Base-by-base conservation (phyloP, 2,888 invertebrate genomes). In the Eurytoma adleriae region DNA sequence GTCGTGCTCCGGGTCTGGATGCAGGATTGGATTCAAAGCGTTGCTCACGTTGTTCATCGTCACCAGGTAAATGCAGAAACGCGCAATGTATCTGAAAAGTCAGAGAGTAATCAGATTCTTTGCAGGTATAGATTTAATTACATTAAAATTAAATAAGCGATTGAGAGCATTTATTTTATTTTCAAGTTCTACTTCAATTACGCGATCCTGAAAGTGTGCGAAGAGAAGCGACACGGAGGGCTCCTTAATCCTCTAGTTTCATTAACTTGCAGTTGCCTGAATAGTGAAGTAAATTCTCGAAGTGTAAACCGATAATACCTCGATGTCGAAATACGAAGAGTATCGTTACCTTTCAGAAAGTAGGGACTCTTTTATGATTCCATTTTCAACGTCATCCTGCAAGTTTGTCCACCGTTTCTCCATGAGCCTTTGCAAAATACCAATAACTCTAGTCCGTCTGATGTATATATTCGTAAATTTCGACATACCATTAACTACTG, bases 361-460 rank as follows among this genome's bases (percentile, higher is more conserved):
- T 27, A 61, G n/a, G 5, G 71, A 71, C 7, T 71, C 66, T 16
- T 52, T 27, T 16, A 78, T 5, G 12, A 78, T 64, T 10, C 3
- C 7, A 0, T 16, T 16, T 24, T 78, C 77, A 3, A 27, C 50
- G 1, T 54, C 56, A 14, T 70, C 77, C 13, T 66, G 56, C n/a
- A 50, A 24, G 27, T 14, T 20, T 0, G n/a, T 24, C 64, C 70
- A 78, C 14, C 64, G 24, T 13, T 78, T 20, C 14, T 62, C 52
- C 3, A 62, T 1, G 13, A 3, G 12, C 14, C n/a, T 56, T 57
- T 4, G 40, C n/a, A 77, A 57, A 48, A 79, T 77, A 12, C n/a
- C 13, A 12, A 79, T 56, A 12, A 67, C 54, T 24, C 30, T 59
- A 3, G 30, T 3, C 13, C 69, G 40, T 52, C 54, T 64, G 0